These are phyloP conservation scores for Aeoliscus strigatus DNA, from an alignment of 2,797 vertebrate genomes.

Conservation along the genomic window DNA sequence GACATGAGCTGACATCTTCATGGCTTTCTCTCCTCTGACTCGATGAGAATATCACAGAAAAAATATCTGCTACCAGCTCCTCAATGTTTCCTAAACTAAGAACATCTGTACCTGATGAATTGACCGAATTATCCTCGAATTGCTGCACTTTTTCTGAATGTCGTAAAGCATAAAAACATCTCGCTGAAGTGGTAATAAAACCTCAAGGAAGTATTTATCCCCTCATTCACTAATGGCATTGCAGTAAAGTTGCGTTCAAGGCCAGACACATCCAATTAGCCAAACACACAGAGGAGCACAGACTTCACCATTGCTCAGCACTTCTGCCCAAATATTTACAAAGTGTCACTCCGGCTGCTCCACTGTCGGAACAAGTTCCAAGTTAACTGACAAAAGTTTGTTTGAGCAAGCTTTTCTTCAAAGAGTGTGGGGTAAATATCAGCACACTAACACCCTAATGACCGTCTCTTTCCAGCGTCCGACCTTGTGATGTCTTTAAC, in stretches of 20 bases:
- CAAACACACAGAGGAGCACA: slow-evolving; percentile 16
- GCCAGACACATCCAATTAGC: slow-evolving; percentile 9
- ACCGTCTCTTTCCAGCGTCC: slow-evolving; percentile 32
- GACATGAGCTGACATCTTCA: slow-evolving; percentile 55
- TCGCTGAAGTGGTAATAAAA: too few species aligned
- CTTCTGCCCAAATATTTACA: slow-evolving; percentile 35
- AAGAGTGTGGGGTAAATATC: slow-evolving; percentile 25
- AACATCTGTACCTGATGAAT: too few species aligned
- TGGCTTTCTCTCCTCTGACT: slow-evolving; percentile 21
- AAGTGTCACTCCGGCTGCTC: slow-evolving; percentile 21
- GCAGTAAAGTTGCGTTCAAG: slow-evolving; percentile 7
- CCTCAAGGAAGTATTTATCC: slow-evolving; percentile 11
- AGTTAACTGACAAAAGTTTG: slow-evolving; percentile 49
- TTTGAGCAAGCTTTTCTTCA: slow-evolving; percentile 40
- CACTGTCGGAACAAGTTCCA: slow-evolving; percentile 44
- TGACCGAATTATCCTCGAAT: too few species aligned
- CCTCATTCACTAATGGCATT: background rate
- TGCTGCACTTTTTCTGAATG: too few species aligned
- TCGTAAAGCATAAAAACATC: too few species aligned
- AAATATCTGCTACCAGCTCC: slow-evolving; percentile 35
- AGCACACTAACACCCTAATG: slow-evolving; percentile 19
- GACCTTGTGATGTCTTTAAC: slow-evolving; percentile 14
- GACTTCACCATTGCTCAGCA: slow-evolving; percentile 32
- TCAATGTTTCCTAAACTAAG: background rate
- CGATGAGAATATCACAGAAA: slow-evolving; percentile 17